These are phyloP conservation scores for Neotragus moschatus DNA, from an alignment of 2,113 vertebrate genomes.

Conservation along the genomic window DNA sequence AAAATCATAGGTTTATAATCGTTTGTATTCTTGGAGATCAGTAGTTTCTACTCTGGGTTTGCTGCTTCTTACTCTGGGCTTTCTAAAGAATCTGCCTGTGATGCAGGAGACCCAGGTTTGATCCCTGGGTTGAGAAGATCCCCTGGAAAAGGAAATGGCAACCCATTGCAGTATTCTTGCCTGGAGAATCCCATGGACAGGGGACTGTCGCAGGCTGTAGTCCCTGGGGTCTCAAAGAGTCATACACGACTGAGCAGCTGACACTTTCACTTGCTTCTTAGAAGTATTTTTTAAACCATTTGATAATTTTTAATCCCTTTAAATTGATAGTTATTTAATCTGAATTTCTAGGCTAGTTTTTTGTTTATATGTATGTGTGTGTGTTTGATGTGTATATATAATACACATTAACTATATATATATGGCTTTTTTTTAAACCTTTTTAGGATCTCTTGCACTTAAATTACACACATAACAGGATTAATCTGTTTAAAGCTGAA, in stretches of 20 bases:
- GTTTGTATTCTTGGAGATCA: neutral
- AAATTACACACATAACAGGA: constrained; percentile 46
- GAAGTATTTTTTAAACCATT: neutral
- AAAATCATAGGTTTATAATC: neutral
- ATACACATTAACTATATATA: neutral
- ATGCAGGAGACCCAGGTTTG: neutral
- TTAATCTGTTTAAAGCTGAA: constrained; percentile 48
- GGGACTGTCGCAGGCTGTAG: neutral
- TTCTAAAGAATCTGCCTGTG: neutral
- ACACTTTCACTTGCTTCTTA: neutral
- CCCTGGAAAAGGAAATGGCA: neutral
- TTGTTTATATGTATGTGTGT: neutral
- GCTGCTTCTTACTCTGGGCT: neutral
- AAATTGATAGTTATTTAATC: constrained; percentile 1
- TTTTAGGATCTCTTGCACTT: constrained; percentile 34
- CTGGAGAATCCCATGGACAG: neutral
- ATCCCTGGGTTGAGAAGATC: neutral
- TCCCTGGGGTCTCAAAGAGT: neutral
- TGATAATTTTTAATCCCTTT: neutral
- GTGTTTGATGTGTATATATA: neutral
- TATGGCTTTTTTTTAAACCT: neutral
- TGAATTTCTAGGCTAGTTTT: neutral
- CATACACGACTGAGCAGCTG: neutral
- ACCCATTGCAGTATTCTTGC: neutral
- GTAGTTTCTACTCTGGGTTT: neutral